phyloP scores from a whole-genome alignment of 2,113 vertebrate species.

The Xenopus borealis region DNA sequence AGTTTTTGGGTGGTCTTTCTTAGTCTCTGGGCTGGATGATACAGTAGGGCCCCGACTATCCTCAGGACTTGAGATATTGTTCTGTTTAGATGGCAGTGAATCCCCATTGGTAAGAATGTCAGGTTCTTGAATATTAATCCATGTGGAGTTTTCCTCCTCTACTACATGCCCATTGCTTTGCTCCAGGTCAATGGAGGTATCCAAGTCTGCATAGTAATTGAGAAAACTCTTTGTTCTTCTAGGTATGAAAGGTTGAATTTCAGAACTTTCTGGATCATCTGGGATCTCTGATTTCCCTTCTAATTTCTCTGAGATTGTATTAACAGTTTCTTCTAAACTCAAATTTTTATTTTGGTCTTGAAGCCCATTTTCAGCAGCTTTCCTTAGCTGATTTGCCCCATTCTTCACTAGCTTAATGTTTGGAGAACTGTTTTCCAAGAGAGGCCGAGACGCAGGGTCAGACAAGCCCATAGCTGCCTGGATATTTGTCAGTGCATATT shows the following conservation, averaged over 20 bases:
- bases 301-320: slow-evolving; percentile 78
- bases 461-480: slow-evolving; percentile 87
- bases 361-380: slow-evolving; percentile 79
- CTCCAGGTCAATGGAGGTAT: slow-evolving; percentile 66
- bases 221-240: slow-evolving; percentile 93
- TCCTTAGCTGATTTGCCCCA: slow-evolving; percentile 93
- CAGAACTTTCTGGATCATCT: slow-evolving; percentile 58
- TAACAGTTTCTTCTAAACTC: slow-evolving; percentile 56
- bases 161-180: slow-evolving; percentile 52
- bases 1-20: slow-evolving; percentile 80
- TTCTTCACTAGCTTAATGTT: slow-evolving; percentile 96
- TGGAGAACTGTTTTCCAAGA: slow-evolving; percentile 75
- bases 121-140: slow-evolving; percentile 58
- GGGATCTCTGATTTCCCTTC: slow-evolving; percentile 76
- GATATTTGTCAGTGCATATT: slow-evolving; percentile 84
- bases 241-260: slow-evolving; percentile 63
- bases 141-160: slow-evolving; percentile 65
- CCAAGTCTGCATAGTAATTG: slow-evolving; percentile 83
- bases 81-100: slow-evolving; percentile 61
- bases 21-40: slow-evolving; percentile 85
- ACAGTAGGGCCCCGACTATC: slow-evolving; percentile 73
- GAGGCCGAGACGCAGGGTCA: slow-evolving; percentile 69
- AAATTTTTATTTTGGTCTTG: slow-evolving; percentile 83
- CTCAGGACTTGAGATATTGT: slow-evolving; percentile 65
- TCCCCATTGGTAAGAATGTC: slow-evolving; percentile 58